phyloP scores from a whole-genome alignment of 2,888 invertebrate genomes.

The Lasioglossum malachurum region DNA sequence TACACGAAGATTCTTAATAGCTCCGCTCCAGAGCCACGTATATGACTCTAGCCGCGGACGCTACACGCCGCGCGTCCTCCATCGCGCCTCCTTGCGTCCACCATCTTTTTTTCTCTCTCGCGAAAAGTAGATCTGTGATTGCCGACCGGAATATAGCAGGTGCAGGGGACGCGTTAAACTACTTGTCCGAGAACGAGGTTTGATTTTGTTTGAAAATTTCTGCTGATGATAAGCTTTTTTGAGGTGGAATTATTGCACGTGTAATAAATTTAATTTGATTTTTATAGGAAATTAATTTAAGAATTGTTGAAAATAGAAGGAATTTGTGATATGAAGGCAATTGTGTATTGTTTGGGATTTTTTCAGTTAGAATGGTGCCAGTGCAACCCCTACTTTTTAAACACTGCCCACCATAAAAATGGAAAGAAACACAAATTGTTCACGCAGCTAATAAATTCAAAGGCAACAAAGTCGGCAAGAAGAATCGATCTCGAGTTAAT shows the following conservation, averaged over 20 bases:
- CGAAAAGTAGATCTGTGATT: constrained; percentile 10
- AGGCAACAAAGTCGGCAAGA: background rate
- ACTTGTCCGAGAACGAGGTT: background rate
- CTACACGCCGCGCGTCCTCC: background rate
- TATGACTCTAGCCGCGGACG: constrained; percentile 21
- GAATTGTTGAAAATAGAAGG: too few relatives aligned
- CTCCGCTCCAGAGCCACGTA: constrained; percentile 29
- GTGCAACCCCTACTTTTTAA: too few relatives aligned
- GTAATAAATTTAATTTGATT: too few relatives aligned
- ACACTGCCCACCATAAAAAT: background rate
- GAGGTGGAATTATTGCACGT: background rate
- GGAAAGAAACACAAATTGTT: background rate
- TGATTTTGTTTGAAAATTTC: background rate
- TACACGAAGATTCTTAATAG: constrained; percentile 76
- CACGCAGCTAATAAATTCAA: background rate
- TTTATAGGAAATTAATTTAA: too few relatives aligned
- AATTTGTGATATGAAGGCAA: too few relatives aligned
- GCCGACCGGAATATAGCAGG: constrained; percentile 4
- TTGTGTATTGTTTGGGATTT: too few relatives aligned
- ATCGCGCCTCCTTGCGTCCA: background rate
- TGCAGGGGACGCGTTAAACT: background rate
- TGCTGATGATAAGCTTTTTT: background rate
- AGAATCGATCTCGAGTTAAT: background rate
- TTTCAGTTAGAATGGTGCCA: too few relatives aligned
- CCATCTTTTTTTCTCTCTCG: background rate